phyloP scores from a whole-genome alignment of 2,888 invertebrate genomes.

The Habrosyne pyritoides region DNA sequence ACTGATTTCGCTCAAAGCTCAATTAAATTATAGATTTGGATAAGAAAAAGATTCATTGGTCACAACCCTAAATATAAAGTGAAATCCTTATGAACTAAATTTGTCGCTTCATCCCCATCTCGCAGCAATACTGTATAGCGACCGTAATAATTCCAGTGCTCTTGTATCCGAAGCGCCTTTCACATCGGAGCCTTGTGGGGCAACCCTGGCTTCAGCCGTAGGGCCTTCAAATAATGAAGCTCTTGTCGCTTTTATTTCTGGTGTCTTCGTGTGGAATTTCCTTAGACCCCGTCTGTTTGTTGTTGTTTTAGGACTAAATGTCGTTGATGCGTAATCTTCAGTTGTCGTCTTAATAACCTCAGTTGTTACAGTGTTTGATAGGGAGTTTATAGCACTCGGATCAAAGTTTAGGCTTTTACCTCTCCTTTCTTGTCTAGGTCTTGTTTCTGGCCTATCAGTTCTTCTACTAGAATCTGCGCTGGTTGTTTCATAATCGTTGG shows the following conservation, averaged over 20 bases:
- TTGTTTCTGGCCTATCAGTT: constrained; percentile 48
- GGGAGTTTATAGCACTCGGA: constrained; percentile 65
- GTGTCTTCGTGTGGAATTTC: constrained; percentile 59
- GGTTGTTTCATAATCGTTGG: constrained; percentile 43
- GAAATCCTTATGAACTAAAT: constrained; percentile 36
- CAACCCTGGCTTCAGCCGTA: constrained; percentile 69
- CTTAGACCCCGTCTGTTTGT: constrained; percentile 61
- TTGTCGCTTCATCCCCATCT: constrained; percentile 86
- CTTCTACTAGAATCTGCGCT: constrained; percentile 55
- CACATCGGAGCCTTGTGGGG: constrained; percentile 49
- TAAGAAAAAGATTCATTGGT: constrained; percentile 18
- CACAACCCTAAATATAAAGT: constrained; percentile 55
- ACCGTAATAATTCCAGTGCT: constrained; percentile 91
- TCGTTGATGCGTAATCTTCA: constrained; percentile 54
- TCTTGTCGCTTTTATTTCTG: constrained; percentile 49
- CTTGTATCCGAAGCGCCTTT: constrained; percentile 87
- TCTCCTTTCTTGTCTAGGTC: constrained; percentile 51
- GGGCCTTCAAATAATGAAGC: constrained; percentile 57
- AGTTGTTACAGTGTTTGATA: constrained; percentile 64
- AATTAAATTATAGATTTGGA: not conserved
- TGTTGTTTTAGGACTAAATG: constrained; percentile 57
- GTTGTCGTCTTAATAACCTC: constrained; percentile 49
- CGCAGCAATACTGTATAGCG: constrained; percentile 92
- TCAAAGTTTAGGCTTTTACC: constrained; percentile 66
- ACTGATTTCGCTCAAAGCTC: not conserved